Evolutionary conservation across 2,888 invertebrate species (phyloP), one percentile per base, ranked within the genome.

Genomic region (Drosophila nigricruria): DNA sequence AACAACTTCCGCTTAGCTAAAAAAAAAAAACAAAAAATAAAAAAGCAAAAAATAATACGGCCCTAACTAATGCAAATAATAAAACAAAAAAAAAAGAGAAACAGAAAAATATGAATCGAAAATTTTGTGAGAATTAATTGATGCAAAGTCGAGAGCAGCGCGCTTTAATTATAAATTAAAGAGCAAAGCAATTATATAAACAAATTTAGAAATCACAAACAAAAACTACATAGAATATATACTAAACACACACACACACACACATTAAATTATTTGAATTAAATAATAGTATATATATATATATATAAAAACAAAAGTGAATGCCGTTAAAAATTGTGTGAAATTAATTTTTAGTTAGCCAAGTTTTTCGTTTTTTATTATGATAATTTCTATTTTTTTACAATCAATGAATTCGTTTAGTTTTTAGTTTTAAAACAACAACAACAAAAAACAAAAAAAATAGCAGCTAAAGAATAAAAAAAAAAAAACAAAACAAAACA

Each of bases 111-210:
- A 43, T 20, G 38, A 57, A 47, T 54, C 54, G 70, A 60, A 54
- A 47, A 60, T 75, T 70, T 70, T 38, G 57, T 66, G 58, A 56
- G 10, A 72, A 70, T 60, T 32, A 61, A 75, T 70, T 42, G 38
- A 76, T 54, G 58, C 20, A 49, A 34, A 63, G 32, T 25, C 47
- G 34, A 62, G 65, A 58, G 49, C 45, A 25, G 62, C 27, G 81
- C 77, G 70, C 84, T 84, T 87, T 89, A 70, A 87, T 84, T 84
- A 63, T 59, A 84, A 84, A 84, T 84, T 89, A 58, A 87, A 86
- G 83, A 25, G 34, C 52, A 25, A 52, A 23, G 23, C 34, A 25
- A 23, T n/a, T 27, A 18, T 10, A 40, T 1, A 49, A 57, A 36
- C 23, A 62, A 67, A 45, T 45, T 52, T 40, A 61, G 38, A 64